phyloP scores from a whole-genome alignment of 2,797 vertebrate genomes.

The Enteromius paludinosus region DNA sequence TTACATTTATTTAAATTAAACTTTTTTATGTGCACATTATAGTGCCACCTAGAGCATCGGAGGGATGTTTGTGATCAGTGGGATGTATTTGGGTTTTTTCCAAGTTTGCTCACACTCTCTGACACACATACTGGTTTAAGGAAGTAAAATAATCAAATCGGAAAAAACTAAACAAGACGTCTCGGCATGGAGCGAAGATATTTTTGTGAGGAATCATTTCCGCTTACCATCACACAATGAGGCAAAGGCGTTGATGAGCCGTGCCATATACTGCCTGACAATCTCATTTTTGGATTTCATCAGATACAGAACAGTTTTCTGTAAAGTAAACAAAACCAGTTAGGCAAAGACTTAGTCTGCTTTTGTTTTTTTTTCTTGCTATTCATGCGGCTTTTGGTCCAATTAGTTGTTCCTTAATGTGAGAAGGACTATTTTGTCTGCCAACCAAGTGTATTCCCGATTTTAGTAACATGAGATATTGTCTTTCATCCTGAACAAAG shows the following conservation, averaged over 20 bases:
- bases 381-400: background rate
- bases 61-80: background rate
- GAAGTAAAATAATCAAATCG: background rate
- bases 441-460: too few species aligned
- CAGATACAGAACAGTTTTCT: constrained; percentile 85
- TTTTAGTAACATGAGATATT: background rate
- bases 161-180: background rate
- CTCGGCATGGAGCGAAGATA: background rate
- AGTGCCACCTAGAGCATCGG: background rate
- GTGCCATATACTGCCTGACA: constrained; percentile 89
- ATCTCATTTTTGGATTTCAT: constrained; percentile 84
- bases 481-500: background rate
- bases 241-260: constrained; percentile 91
- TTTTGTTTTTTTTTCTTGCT: background rate
- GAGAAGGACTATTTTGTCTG: background rate
- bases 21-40: background rate
- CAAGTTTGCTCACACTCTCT: background rate
- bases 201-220: background rate
- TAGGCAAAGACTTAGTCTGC: background rate
- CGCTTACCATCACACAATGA: constrained; percentile 90
- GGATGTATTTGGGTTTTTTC: background rate
- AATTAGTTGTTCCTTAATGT: background rate
- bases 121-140: background rate
- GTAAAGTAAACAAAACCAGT: constrained; percentile 32
- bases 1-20: too few species aligned